Evolutionary conservation across 2,888 invertebrate species (phyloP).

Genomic region (Apamea anceps): DNA sequence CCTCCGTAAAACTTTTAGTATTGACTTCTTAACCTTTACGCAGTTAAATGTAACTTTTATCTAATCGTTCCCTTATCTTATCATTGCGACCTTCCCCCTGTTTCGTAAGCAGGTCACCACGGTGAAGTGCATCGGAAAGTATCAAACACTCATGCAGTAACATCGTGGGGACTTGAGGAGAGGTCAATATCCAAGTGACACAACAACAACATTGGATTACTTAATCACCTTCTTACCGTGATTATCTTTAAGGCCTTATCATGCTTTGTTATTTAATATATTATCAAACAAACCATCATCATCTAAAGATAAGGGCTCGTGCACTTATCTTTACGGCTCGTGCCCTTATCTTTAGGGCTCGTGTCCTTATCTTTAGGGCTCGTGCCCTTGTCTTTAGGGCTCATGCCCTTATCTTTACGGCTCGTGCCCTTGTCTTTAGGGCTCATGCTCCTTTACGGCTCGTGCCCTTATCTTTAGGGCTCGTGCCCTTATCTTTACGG

Average conservation of each 20-base stretch:
- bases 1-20: conserved; percentile 5
- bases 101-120: conserved; percentile 21
- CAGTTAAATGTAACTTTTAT: conserved; percentile 10
- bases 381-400: too few species aligned
- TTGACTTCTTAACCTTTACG: conserved; percentile 8
- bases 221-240: not conserved
- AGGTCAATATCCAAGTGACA: conserved; percentile 10
- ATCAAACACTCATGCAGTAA: conserved; percentile 30
- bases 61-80: conserved; percentile 38
- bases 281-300: not conserved
- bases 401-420: too few species aligned
- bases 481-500: too few species aligned
- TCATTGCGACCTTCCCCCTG: not conserved
- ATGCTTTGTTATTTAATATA: not conserved
- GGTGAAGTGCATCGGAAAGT: conserved; percentile 16
- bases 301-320: not conserved
- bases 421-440: too few species aligned
- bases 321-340: too few species aligned
- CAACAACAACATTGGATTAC: not conserved
- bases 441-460: too few species aligned
- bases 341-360: too few species aligned
- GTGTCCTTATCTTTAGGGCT: too few species aligned
- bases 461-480: too few species aligned
- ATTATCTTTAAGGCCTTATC: not conserved
- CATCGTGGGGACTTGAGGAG: not conserved